Evolutionary conservation across 2,113 vertebrate genomes (phyloP).

Genomic region (Carassius auratus): DNA sequence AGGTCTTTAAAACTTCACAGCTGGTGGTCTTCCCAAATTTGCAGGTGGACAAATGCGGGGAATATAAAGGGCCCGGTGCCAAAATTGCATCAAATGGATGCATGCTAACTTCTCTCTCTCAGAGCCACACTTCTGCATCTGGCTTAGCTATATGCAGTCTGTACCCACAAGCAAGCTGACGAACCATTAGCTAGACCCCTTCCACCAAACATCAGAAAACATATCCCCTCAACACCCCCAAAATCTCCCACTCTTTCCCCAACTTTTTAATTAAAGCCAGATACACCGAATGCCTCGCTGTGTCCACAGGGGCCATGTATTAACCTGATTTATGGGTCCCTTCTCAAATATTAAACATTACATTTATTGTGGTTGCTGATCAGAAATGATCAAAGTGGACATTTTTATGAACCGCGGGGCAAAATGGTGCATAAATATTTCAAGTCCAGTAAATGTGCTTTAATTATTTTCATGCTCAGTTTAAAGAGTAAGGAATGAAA

Average conservation of each 20-base stretch:
- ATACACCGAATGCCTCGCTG: conserved; percentile 60
- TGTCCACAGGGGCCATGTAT: conserved; percentile 64
- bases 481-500: conserved; percentile 59
- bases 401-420: conserved; percentile 72
- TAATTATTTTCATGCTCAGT: conserved; percentile 74
- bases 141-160: conserved; percentile 18
- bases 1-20: conserved; percentile 58
- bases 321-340: conserved; percentile 75
- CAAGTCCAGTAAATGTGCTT: conserved; percentile 67
- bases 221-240: conserved; percentile 56
- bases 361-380: conserved; percentile 69
- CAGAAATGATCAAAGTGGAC: conserved; percentile 70
- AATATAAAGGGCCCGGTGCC: conserved; percentile 48
- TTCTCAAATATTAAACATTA: conserved; percentile 73
- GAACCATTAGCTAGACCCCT: conserved; percentile 18
- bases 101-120: not conserved
- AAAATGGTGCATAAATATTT: conserved; percentile 68
- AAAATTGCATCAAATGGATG: conserved; percentile 42
- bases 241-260: conserved; percentile 45
- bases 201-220: conserved; percentile 53
- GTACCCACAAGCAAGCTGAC: conserved; percentile 38
- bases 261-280: conserved; percentile 76
- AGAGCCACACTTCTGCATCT: conserved; percentile 35
- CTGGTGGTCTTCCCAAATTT: conserved; percentile 61
- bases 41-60: conserved; percentile 42